Evolutionary conservation across 2,113 vertebrate genomes (phyloP).

Genomic region (Tychaedon coryphoeus): DNA sequence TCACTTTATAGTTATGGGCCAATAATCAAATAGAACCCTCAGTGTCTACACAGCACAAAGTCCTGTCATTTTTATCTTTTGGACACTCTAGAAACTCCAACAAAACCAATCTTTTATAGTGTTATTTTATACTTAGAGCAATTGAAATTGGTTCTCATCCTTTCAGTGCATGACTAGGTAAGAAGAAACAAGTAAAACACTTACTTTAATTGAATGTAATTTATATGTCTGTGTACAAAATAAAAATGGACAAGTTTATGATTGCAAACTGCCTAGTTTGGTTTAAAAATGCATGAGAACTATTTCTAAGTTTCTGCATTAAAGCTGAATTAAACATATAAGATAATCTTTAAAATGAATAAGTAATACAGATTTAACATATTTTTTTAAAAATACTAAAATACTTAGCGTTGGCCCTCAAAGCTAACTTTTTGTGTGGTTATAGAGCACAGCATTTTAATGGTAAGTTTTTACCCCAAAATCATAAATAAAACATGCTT

Average conservation of each 20-base stretch:
- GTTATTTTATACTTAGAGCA: neutral
- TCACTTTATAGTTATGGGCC: neutral
- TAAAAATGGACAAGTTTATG: slow-evolving; percentile 18
- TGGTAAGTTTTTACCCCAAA: neutral
- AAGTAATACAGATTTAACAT: neutral
- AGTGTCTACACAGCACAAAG: neutral
- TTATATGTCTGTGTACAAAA: slow-evolving; percentile 22
- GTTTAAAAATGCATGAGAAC: slow-evolving; percentile 28
- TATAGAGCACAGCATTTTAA: neutral
- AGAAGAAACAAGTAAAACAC: neutral
- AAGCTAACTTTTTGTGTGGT: neutral
- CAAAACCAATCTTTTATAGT: neutral
- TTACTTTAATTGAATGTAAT: slow-evolving; percentile 51
- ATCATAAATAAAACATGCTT: neutral
- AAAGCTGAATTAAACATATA: neutral
- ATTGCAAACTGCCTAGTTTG: slow-evolving; percentile 23
- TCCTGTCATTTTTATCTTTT: neutral
- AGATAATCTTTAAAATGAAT: neutral
- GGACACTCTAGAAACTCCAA: neutral
- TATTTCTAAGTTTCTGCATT: neutral
- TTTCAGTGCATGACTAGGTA: neutral
- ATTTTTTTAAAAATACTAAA: neutral
- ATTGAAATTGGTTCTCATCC: neutral
- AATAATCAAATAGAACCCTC: neutral
- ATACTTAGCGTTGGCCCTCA: neutral